A percentile compares a stretch with the other conserved stretches of the same genome.
phyloP scores from a whole-genome alignment of 37 sponge, comb jelly and placozoan genomes.

The Aphrocallistes beatrix region DNA sequence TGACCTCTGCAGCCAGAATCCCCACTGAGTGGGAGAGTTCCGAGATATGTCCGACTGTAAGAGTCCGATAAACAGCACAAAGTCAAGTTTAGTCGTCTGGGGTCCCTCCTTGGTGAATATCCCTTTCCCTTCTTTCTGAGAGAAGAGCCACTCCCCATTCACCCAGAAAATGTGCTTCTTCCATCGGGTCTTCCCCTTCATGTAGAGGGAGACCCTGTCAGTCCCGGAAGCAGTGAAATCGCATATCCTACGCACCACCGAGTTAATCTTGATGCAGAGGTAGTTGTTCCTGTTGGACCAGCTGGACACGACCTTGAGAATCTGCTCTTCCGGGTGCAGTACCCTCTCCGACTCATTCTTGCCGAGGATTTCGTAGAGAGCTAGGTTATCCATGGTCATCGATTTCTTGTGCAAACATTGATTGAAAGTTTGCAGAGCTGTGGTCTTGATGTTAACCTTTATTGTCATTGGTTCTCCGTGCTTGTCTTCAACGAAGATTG shows the following conservation, averaged over 20 bases:
- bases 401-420: not conserved
- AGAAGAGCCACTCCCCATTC: not conserved
- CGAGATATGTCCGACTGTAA: not conserved
- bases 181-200: slow-evolving; percentile 17
- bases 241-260: not conserved
- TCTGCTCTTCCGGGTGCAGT: not conserved
- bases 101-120: not conserved
- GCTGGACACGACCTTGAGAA: not conserved
- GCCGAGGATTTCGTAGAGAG: not conserved
- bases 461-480: not conserved
- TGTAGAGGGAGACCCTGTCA: not conserved
- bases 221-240: not conserved
- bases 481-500: not conserved
- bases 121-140: not conserved
- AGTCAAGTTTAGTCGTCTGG: slow-evolving; percentile 1
- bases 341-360: not conserved
- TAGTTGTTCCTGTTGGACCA: slow-evolving; percentile 16
- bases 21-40: not conserved
- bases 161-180: not conserved
- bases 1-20: not conserved
- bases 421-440: not conserved
- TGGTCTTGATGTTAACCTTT: not conserved
- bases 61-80: not conserved
- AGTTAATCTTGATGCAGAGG: not conserved
- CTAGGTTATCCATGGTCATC: not conserved